Base-by-base conservation (phyloP, 2,888 invertebrate genomes). In the Eupithecia insigniata region DNA sequence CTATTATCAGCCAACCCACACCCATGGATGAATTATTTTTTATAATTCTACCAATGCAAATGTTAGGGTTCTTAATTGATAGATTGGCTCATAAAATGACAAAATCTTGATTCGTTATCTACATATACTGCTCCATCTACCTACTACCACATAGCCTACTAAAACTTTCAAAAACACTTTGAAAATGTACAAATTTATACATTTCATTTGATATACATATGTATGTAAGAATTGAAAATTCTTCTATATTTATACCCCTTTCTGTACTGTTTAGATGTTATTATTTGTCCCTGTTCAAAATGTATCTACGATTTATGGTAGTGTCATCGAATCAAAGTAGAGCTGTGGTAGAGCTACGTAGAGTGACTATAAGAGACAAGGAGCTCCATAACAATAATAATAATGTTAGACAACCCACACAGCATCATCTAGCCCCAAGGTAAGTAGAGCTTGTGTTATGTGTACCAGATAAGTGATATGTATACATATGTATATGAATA, bases 1-100 rank as follows among this genome's bases (percentile, higher is more conserved):
- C 84, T 88, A 83, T 89, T 92, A 89, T 87, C 83, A 80, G 86
- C 18, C 18, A n/a, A 46, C 18, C 18, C 22, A 46, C 4, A 55
- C 14, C 32, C 34, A 58, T 28, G 16, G 6, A 58, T 5, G 16
- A 28, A 16, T 28, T 16, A 28, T 18, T 43, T 55, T 16, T 5
- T 7, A 5, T 2, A 28, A 26, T 28, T 28, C 28, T 58, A 58
- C 0, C 5, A 22, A 55, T 55, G 16, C 39, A 16, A 34, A 8
- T 10, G 39, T 43, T 2, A 43, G 7, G 7, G n/a, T 43, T 18
- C n/a, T n/a, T 43, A 7, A 43, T 43, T 43, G n/a, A n/a, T 8
- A 39, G 16, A 39, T 39, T 26, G 14, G 26, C 12, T 55, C 12
- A 28, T 58, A 16, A 58, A 26, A 28, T 26, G 12, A 22, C 18